Evolutionary conservation across 2,797 vertebrate species (phyloP).

Genomic region (Aeoliscus strigatus): DNA sequence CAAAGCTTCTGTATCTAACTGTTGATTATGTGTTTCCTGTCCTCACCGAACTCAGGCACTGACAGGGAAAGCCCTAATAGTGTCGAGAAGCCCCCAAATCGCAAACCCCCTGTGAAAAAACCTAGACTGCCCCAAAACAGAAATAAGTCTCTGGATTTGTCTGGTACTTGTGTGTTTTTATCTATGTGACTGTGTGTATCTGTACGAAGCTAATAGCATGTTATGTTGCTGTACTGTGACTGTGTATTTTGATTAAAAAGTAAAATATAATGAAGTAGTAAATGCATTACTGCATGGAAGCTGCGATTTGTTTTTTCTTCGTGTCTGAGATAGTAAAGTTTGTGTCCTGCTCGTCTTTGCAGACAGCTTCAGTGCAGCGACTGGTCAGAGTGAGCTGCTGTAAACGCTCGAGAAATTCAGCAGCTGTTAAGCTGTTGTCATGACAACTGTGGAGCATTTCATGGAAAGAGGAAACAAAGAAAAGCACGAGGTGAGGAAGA

Average conservation of each 20-base stretch:
- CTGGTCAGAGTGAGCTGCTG: slow-evolving; percentile 69
- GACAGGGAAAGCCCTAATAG: slow-evolving; percentile 76
- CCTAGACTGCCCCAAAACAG: slow-evolving; percentile 78
- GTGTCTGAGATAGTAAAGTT: no score
- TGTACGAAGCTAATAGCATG: slow-evolving; percentile 5
- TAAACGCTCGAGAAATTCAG: slow-evolving; percentile 50
- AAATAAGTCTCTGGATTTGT: slow-evolving; percentile 76
- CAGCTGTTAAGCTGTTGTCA: slow-evolving; percentile 39
- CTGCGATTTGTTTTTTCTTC: no score
- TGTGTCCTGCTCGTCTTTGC: not conserved
- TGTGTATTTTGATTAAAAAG: not conserved
- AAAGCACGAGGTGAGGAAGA: slow-evolving; percentile 7
- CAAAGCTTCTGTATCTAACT: slow-evolving; percentile 46
- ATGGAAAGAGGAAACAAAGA: slow-evolving; percentile 22
- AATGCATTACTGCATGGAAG: no score
- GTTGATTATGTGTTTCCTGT: slow-evolving; percentile 58
- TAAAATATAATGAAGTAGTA: no score
- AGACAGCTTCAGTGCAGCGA: slow-evolving; percentile 66
- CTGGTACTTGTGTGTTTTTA: slow-evolving; percentile 70
- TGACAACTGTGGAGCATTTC: slow-evolving; percentile 47
- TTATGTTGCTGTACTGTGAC: not conserved
- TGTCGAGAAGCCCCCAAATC: slow-evolving; percentile 75
- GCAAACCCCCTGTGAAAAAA: slow-evolving; percentile 78
- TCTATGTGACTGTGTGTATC: slow-evolving; percentile 29
- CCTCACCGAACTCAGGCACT: slow-evolving; percentile 67